Evolutionary conservation across 2,113 vertebrate genomes (phyloP).

Genomic region (Nycticebus coucang): DNA sequence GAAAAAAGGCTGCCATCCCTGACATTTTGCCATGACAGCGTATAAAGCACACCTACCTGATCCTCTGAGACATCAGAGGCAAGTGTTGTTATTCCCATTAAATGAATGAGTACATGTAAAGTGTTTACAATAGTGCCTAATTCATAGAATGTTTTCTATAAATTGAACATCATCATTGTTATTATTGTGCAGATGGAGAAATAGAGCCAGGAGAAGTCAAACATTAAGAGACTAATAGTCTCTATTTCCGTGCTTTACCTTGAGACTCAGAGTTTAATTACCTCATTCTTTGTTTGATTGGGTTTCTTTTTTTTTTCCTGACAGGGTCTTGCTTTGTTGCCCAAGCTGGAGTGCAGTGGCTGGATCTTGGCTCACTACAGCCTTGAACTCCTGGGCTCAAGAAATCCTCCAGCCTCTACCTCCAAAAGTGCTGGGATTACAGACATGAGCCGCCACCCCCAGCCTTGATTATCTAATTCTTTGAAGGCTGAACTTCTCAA

Average conservation of each 20-base stretch:
- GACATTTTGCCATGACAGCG: background rate
- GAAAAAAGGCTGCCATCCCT: background rate
- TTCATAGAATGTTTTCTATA: background rate
- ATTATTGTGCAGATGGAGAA: background rate
- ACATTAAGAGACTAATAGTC: background rate
- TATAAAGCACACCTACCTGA: background rate
- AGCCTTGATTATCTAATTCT: background rate
- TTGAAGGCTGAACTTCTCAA: background rate
- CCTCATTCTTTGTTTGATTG: too few relatives aligned
- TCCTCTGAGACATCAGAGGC: background rate
- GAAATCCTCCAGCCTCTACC: too few relatives aligned
- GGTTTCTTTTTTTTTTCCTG: too few relatives aligned
- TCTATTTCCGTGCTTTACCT: background rate
- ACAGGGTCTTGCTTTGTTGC: too few relatives aligned
- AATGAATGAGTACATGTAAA: background rate
- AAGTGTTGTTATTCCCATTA: background rate
- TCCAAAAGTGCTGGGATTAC: too few relatives aligned
- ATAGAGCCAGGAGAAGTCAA: background rate
- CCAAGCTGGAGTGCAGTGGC: too few relatives aligned
- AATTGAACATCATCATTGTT: background rate
- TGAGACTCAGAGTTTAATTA: background rate
- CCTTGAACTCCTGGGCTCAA: too few relatives aligned
- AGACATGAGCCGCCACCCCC: too few relatives aligned
- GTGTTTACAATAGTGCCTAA: background rate
- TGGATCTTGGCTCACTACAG: too few relatives aligned